Evolutionary conservation across 37 sponge, comb jelly and placozoan genomes (phyloP).

Genomic region (Petrosia ficiformis): DNA sequence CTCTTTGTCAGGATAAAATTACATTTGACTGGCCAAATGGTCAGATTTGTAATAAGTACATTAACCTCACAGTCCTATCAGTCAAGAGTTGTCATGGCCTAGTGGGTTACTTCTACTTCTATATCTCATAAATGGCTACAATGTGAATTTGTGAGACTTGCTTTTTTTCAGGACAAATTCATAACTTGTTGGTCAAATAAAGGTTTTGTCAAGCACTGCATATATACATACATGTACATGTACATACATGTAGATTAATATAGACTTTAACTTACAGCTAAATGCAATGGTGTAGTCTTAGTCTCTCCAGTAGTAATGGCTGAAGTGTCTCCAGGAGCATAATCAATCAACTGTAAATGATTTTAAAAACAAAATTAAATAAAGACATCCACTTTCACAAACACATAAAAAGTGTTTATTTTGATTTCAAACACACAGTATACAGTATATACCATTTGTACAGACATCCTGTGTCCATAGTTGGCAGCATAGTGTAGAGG

Average conservation of each 20-base stretch:
- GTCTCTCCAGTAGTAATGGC: slow-evolving; percentile 28
- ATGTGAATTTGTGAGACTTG: too few relatives aligned
- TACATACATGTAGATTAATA: background rate
- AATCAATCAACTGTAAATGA: slow-evolving; percentile 56
- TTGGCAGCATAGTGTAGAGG: slow-evolving; percentile 80
- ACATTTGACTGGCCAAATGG: too few relatives aligned
- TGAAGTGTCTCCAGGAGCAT: slow-evolving; percentile 47
- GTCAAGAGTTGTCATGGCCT: too few relatives aligned
- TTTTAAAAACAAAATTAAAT: background rate
- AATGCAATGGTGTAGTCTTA: slow-evolving; percentile 79
- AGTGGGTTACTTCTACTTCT: too few relatives aligned
- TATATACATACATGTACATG: background rate
- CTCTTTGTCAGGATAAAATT: too few relatives aligned
- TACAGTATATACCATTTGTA: slow-evolving; percentile 54
- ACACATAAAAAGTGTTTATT: background rate
- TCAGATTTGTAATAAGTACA: too few relatives aligned
- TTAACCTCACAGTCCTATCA: too few relatives aligned
- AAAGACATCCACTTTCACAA: background rate
- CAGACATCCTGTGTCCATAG: slow-evolving; percentile 77
- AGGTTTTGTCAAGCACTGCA: too few relatives aligned
- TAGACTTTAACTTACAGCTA: slow-evolving; percentile 62
- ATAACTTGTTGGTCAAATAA: too few relatives aligned
- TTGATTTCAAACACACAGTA: background rate
- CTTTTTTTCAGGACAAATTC: too few relatives aligned
- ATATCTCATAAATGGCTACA: too few relatives aligned